phyloP scores from a whole-genome alignment of 2,113 vertebrate species.

The Maccullochella peelii region DNA sequence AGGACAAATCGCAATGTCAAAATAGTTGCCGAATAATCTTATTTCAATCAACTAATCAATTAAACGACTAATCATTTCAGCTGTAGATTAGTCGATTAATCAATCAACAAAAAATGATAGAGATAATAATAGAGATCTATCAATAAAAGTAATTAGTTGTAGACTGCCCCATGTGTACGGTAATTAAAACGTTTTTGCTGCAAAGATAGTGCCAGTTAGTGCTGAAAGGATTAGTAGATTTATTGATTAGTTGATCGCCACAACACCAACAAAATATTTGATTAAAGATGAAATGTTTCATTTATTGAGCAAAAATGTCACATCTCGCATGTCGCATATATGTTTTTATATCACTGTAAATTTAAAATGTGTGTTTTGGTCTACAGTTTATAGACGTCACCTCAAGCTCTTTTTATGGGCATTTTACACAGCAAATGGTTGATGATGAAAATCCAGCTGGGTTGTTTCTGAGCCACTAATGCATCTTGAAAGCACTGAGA shows the following conservation, averaged over 20 bases:
- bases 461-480: not conserved
- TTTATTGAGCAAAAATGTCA: not conserved
- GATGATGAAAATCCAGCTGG: not conserved
- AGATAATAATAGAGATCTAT: not conserved
- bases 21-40: not conserved
- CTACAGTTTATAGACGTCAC: not conserved
- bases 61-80: not conserved
- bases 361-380: not conserved
- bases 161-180: not conserved
- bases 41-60: not conserved
- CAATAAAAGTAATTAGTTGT: not conserved
- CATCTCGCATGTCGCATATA: not conserved
- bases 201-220: not conserved
- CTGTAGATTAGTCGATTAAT: not conserved
- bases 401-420: not conserved
- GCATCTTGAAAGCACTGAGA: not conserved
- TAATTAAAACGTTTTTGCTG: not conserved
- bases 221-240: not conserved
- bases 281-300: not conserved
- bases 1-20: not conserved
- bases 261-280: not conserved
- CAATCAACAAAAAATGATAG: not conserved
- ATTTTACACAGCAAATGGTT: not conserved
- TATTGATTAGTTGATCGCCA: not conserved
- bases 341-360: not conserved